A percentile compares a stretch with the other conserved stretches of the same genome.
Conservation (phyloP, 1,140 invertebrate species). For the Euglossa dilemma region DNA sequence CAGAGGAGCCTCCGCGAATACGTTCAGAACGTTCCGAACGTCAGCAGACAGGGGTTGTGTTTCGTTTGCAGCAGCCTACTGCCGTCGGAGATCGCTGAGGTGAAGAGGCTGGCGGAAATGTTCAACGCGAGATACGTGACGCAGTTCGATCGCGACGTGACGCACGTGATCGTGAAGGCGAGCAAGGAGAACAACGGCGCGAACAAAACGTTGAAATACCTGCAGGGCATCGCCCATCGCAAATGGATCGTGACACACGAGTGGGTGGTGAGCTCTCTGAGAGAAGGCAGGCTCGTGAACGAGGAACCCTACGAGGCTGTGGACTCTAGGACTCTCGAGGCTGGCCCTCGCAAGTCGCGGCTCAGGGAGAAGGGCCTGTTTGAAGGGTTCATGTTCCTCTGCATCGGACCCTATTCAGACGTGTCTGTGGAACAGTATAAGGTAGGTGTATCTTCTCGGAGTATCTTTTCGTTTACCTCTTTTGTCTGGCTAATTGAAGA, state of each 20-base stretch:
- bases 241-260: conserved; percentile 69
- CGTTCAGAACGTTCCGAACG: background rate
- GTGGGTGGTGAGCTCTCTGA: conserved; percentile 87
- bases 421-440: conserved; percentile 52
- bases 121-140: conserved; percentile 44
- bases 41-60: conserved; percentile 21
- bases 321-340: conserved; percentile 20
- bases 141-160: conserved; percentile 53
- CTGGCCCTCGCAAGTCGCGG: conserved; percentile 61
- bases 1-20: background rate
- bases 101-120: conserved; percentile 42
- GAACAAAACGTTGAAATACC: conserved; percentile 67
- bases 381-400: conserved; percentile 60
- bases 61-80: conserved; percentile 60
- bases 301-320: conserved; percentile 82
- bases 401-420: conserved; percentile 56
- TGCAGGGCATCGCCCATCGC: conserved; percentile 67
- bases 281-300: conserved; percentile 82
- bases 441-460: conserved; percentile 36
- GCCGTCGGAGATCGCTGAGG: background rate
- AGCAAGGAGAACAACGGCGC: conserved; percentile 31
- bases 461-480: background rate
- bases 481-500: background rate
- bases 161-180: conserved; percentile 64
- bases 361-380: conserved; percentile 53